Evolutionary conservation across 2,797 vertebrate genomes (phyloP).

Genomic region (Perodicticus potto): DNA sequence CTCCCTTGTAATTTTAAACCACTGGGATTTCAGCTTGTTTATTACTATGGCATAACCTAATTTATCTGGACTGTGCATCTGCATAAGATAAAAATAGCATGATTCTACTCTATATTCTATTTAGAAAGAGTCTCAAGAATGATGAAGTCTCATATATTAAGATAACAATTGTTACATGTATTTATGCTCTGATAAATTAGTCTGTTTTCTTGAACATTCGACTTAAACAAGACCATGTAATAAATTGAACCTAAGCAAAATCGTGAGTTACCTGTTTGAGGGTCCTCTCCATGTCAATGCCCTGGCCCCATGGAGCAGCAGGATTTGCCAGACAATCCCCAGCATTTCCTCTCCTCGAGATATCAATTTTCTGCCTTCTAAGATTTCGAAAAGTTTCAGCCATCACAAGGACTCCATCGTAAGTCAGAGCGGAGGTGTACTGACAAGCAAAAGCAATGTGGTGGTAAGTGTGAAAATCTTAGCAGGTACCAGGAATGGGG

Average conservation of each 20-base stretch:
- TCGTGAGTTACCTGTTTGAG: conserved; percentile 95
- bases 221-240: neutral
- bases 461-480: conserved; percentile 2
- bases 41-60: neutral
- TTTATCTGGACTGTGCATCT: neutral
- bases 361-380: conserved; percentile 97
- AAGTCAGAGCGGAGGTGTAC: conserved; percentile 98
- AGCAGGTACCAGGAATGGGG: neutral
- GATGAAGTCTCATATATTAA: neutral
- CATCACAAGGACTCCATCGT: conserved; percentile 98
- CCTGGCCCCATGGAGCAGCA: conserved; percentile 99
- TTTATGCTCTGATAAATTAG: neutral
- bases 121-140: neutral
- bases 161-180: neutral
- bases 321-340: conserved; percentile 99
- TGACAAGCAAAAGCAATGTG: conserved; percentile 81
- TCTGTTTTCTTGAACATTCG: neutral
- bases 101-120: neutral
- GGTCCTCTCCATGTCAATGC: conserved; percentile 98
- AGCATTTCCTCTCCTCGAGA: conserved; percentile 97
- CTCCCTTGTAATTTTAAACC: neutral
- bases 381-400: conserved; percentile 98
- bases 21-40: neutral
- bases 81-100: neutral
- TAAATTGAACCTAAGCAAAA: conserved; percentile 17